Base-by-base conservation (phyloP, 1,140 invertebrate genomes). In the Drosophila cardini region DNA sequence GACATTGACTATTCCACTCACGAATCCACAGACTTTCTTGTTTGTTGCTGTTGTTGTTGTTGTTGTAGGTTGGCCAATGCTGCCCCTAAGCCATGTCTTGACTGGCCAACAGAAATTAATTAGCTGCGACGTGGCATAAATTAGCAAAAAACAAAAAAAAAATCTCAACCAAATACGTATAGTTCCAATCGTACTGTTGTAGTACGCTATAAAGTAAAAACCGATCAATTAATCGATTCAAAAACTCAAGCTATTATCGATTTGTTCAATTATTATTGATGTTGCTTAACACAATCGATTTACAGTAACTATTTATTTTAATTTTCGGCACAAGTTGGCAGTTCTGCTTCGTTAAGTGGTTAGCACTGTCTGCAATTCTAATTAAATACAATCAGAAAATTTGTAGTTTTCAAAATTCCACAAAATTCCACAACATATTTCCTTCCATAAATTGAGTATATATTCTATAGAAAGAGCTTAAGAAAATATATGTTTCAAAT, bases 101-200 rank as follows among this genome's bases (percentile, higher is more conserved):
- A 61, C 63, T 69, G 79, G 67, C 61, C 76, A 74, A 72, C 78
- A 82, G 83, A 86, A 86, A 86, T 86, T 86, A 86, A 86, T 86
- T 86, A 86, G 78, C 68, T 46, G 76, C 46, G 60, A 87, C 82
- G 82, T 86, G 82, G 83, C 78, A 86, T 86, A 86, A 87, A 86
- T 86, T 86, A 87, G 83, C 82, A 68, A 67, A 42, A 43, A 61
- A 32, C 4, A 40, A 15, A 50, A 53, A 38, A 26, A 26, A 4
- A 3, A 26, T 5, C 55, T 26, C 34, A 64, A 30, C 61, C 53
- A 72, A 72, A 64, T 52, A 52, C 48, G 30, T 2, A 52, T 9
- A 13, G 48, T 30, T 52, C 21, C 46, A 32, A 50, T 50, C 46
- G 21, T 3, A 50, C 2, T 8, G 26, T 26, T n/a, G 48, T 52